phyloP scores from a whole-genome alignment of 2,113 vertebrate species.

The Pituophis catenifer region DNA sequence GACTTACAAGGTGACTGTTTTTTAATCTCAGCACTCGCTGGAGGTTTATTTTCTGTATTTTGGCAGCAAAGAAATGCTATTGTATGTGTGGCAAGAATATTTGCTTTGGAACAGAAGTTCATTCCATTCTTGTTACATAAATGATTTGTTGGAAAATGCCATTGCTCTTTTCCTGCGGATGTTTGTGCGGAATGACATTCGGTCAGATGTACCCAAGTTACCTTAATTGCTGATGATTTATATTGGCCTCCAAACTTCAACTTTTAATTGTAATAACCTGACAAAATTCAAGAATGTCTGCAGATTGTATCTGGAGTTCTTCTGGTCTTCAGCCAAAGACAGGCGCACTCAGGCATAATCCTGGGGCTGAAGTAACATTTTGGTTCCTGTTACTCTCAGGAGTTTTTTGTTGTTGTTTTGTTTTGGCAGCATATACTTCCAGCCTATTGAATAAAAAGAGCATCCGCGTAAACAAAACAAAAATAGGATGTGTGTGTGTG shows the following conservation, averaged over 20 bases:
- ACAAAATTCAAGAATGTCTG: constrained; percentile 25
- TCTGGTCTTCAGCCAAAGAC: not conserved
- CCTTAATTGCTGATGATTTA: constrained; percentile 10
- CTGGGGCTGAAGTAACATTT: not conserved
- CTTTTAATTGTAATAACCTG: constrained; percentile 27
- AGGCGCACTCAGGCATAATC: not conserved
- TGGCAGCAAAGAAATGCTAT: not conserved
- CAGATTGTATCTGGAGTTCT: constrained; percentile 1
- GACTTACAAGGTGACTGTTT: not conserved
- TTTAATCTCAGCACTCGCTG: not conserved
- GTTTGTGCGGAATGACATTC: constrained; percentile 23
- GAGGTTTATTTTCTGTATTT: not conserved
- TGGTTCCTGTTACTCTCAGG: not conserved
- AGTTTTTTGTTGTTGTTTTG: not conserved
- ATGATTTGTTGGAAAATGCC: constrained; percentile 23
- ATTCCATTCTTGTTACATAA: constrained; percentile 30
- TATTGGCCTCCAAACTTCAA: constrained; percentile 20
- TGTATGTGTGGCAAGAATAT: not conserved
- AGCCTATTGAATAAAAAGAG: not conserved
- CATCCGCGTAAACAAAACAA: not conserved
- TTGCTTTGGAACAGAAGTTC: constrained; percentile 30
- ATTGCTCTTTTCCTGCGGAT: constrained; percentile 15
- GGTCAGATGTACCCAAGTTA: constrained; percentile 31
- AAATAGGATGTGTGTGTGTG: not conserved
- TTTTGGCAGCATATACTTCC: not conserved